These are phyloP conservation scores for Oxyruncus cristatus DNA, from an alignment of 2,113 vertebrate genomes.

Conservation along the genomic window DNA sequence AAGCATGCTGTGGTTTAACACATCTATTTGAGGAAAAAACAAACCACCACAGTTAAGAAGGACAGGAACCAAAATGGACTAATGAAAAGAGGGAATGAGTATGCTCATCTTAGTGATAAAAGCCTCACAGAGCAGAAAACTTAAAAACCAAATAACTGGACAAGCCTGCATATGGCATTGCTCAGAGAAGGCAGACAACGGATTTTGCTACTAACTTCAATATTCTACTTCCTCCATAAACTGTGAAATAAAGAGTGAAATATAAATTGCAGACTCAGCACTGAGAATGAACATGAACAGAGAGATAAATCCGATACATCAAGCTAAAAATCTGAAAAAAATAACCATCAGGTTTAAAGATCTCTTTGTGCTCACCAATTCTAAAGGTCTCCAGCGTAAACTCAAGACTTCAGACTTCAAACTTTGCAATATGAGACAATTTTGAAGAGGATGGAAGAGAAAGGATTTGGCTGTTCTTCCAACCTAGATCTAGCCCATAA, in stretches of 20 bases:
- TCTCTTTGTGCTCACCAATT: not conserved
- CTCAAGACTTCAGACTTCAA: not conserved
- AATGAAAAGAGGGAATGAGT: not conserved
- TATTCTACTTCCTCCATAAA: not conserved
- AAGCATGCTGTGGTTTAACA: not conserved
- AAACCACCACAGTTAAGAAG: not conserved
- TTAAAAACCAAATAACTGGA: not conserved
- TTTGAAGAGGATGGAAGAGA: not conserved
- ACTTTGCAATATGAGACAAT: not conserved
- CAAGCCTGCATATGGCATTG: not conserved
- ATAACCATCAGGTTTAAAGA: not conserved
- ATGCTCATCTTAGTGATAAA: not conserved
- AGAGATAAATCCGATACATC: not conserved
- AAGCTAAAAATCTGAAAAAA: not conserved
- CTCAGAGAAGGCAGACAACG: not conserved
- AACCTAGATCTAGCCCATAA: not conserved
- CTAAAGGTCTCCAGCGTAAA: not conserved
- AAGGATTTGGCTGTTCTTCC: not conserved
- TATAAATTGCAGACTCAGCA: not conserved
- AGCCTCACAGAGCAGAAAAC: not conserved
- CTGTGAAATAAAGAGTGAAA: not conserved
- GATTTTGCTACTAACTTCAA: not conserved
- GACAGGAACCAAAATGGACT: not conserved
- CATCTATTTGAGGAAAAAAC: not conserved
- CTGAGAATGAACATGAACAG: not conserved